phyloP scores from a whole-genome alignment of 2,888 invertebrate genomes.

The Trachelus stipa region DNA sequence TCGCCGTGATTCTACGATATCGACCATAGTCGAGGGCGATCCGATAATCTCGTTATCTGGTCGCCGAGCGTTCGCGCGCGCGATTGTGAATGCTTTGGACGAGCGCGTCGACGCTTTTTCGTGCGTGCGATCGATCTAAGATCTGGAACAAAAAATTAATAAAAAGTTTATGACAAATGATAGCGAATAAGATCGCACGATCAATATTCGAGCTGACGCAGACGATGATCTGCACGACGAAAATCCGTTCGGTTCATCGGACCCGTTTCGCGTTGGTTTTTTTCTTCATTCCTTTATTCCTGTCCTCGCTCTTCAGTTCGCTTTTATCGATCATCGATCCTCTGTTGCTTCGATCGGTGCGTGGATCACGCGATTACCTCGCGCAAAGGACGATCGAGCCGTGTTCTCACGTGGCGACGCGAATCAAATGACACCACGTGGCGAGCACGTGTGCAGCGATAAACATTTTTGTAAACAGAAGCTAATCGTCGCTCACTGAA shows the following conservation, averaged over 20 bases:
- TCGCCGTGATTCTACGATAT: not conserved
- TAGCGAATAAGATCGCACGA: no score
- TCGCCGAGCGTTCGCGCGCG: not conserved
- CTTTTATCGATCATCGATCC: not conserved
- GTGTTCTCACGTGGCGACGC: slow-evolving; percentile 9
- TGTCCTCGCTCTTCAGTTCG: not conserved
- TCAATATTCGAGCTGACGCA: not conserved
- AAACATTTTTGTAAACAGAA: not conserved
- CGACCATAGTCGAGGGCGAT: not conserved
- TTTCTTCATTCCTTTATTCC: not conserved
- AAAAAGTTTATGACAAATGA: no score
- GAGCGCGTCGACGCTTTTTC: not conserved
- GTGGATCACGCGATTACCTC: not conserved
- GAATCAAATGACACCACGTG: slow-evolving; percentile 51
- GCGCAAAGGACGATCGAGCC: not conserved
- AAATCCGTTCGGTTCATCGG: not conserved
- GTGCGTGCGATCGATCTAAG: no score
- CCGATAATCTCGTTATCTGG: not conserved
- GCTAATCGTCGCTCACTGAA: not conserved
- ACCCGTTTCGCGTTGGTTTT: not conserved
- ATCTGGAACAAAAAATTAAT: no score
- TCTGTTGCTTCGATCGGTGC: not conserved
- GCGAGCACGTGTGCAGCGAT: slow-evolving; percentile 43
- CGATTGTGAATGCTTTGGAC: not conserved
- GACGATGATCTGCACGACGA: not conserved